Base-by-base conservation (phyloP, 2,888 invertebrate species). In the Cataglyphis rosenhaueri region DNA sequence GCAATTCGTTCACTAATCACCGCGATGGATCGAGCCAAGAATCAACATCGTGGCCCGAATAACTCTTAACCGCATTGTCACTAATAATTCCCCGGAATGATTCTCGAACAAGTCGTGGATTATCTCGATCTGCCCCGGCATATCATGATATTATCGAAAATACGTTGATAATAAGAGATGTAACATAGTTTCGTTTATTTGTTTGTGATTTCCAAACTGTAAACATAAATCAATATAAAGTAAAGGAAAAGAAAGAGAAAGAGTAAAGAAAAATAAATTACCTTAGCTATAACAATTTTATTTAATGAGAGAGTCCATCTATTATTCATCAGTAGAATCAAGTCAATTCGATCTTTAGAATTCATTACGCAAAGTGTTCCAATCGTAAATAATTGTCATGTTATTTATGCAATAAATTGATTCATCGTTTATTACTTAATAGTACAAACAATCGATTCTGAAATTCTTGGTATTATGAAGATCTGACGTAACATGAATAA, bases 1-100 rank as follows among this genome's bases (percentile, higher is more conserved):
- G 82, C 74, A 81, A 84, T 83, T 87, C 78, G 84, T 18, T 74
- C 66, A 12, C 85, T 84, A 86, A 88, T 88, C 86, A 88, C 59
- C 83, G 83, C 25, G 76, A 59, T 70, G 70, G 29, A 75, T 66
- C 78, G 74, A 75, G 85, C 81, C 82, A 88, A 86, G 83, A 82
- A 88, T 88, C 70, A 84, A 74, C 83, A 83, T 29, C 68, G 44
- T 81, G 32, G 41, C 65, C 52, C 44, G 66, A 38, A 61, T 52
- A 59, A 55, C 68, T 83, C 48, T 25, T 55, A 59, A 73, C 55
- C 48, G 57, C 35, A 52, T 64, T 81, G 81, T 81, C 62, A 32
- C 66, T 82, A 57, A 44, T 65, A 61, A 82, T 82, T 82, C 41
- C 38, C 41, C 55, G 9, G 10, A 8, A 29, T 44, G 25, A 18